Base-by-base conservation (phyloP, 2,888 invertebrate genomes). In the Lasioglossum marginatum region DNA sequence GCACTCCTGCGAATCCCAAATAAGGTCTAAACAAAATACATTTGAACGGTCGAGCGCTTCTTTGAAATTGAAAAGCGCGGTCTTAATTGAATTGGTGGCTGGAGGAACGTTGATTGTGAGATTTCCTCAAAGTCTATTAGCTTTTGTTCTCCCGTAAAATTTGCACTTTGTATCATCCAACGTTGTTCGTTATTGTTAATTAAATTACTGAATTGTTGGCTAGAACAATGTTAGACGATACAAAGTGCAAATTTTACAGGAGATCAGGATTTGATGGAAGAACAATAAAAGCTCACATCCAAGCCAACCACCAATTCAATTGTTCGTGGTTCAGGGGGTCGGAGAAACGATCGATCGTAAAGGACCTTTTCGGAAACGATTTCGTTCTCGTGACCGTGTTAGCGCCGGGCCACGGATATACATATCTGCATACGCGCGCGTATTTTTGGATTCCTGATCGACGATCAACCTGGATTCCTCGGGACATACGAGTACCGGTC, bases 381-480 rank as follows among this genome's bases (percentile, higher is more conserved):
- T n/a, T 57, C 23, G 74, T 27, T 19, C 66, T 45, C 16, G 16
- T 19, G 31, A 77, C 31, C 45, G 70, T 71, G 70, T 71, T 78
- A 52, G 73, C 60, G 37, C 27, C 40, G 16, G 40, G 16, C 27
- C 63, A 63, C 63, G 63, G 63, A 63, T 63, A 63, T n/a, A 52
- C 23, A n/a, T 63, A 52, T 74, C 63, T 43, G 73, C 74, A n/a
- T 52, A 63, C 63, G 63, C 31, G 31, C 63, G 68, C 57, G 60
- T 74, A 74, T 75, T 74, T 74, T 66, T 68, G 37, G 68, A 68
- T 75, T 68, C 60, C 73, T 74, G 85, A 83, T 80, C 79, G 83
- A 83, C 79, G 85, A 85, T 83, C 79, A 79, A 85, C 79, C 83
- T 83, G 83, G 77, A 83, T 83, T 72, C 76, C 80, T 75, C 52